Evolutionary conservation across 1,140 invertebrate species (phyloP).

Genomic region (Neodiprion pinetum): DNA sequence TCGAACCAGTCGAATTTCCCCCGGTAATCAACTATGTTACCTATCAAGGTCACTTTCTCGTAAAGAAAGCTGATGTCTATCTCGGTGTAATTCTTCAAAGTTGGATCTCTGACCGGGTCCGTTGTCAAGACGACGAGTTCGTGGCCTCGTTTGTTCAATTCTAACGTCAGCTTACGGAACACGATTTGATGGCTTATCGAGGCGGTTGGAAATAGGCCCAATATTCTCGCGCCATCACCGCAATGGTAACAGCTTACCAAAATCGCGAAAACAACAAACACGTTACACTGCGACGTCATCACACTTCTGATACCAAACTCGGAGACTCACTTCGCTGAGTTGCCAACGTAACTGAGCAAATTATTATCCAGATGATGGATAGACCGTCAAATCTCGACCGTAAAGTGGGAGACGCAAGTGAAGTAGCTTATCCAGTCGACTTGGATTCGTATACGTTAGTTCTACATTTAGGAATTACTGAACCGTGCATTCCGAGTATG

Average conservation of each 20-base stretch:
- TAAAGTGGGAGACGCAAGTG: too few species aligned
- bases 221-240: constrained; percentile 26
- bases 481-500: too few species aligned
- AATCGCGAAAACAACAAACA: too few species aligned
- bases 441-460: too few species aligned
- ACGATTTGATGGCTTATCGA: constrained; percentile 42
- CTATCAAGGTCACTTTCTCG: not conserved
- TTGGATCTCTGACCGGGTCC: constrained; percentile 31
- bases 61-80: constrained; percentile 25
- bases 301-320: too few species aligned
- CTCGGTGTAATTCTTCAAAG: constrained; percentile 26
- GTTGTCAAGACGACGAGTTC: constrained; percentile 46
- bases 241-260: not conserved
- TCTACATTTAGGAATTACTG: too few species aligned
- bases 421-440: too few species aligned
- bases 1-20: not conserved
- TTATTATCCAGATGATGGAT: too few species aligned
- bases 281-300: too few species aligned
- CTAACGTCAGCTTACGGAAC: constrained; percentile 31
- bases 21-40: not conserved
- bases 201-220: constrained; percentile 31
- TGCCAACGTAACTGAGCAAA: too few species aligned
- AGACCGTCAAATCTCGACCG: too few species aligned
- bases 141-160: constrained; percentile 46
- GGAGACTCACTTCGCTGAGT: too few species aligned